These are phyloP conservation scores for Amphipyra berbera DNA, from an alignment of 2,888 invertebrate genomes.

Conservation along the genomic window DNA sequence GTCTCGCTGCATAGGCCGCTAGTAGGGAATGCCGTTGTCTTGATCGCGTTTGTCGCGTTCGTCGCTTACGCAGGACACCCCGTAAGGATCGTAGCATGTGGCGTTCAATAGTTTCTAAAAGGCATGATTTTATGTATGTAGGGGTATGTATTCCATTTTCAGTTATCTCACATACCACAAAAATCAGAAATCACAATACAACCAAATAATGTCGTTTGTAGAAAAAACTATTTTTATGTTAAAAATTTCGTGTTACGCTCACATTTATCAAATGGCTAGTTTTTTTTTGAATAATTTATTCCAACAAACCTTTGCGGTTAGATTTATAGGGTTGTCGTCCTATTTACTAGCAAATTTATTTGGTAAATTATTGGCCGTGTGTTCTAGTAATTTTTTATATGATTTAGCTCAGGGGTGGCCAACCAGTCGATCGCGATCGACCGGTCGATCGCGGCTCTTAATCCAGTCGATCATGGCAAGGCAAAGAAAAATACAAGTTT, in stretches of 20 bases:
- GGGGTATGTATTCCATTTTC: no score
- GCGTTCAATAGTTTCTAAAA: no score
- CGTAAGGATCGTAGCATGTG: no score
- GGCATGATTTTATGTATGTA: no score
- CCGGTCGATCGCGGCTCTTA: no score
- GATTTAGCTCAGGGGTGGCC: neutral
- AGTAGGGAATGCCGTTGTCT: no score
- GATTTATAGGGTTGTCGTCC: constrained; percentile 44
- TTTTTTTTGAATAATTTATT: constrained; percentile 41
- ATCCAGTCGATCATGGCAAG: no score
- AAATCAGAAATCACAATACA: neutral
- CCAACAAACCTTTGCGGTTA: constrained; percentile 16
- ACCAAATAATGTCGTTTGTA: neutral
- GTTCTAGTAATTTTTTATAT: neutral
- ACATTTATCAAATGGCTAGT: constrained; percentile 39
- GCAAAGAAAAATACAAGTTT: no score
- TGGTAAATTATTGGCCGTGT: neutral
- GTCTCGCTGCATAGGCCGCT: no score
- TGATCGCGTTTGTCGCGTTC: no score
- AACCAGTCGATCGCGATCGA: no score
- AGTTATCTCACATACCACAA: neutral
- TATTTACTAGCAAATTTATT: constrained; percentile 31
- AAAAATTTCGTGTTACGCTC: constrained; percentile 27
- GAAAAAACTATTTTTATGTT: neutral
- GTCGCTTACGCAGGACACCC: no score